Evolutionary conservation across 1,140 invertebrate species (phyloP).

Genomic region (Drosophila lini): DNA sequence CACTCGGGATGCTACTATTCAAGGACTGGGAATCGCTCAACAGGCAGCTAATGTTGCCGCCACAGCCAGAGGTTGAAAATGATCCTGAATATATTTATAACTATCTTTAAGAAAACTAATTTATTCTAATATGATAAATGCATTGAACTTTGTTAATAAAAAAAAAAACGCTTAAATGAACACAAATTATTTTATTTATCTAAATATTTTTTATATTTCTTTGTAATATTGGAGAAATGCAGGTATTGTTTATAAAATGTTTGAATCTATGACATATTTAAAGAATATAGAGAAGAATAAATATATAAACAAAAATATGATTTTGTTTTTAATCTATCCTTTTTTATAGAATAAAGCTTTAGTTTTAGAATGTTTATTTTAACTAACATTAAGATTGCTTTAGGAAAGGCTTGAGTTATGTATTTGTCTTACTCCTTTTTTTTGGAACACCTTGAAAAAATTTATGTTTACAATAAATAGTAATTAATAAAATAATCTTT

Average conservation of each 20-base stretch:
- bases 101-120: background rate
- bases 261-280: too few relatives aligned
- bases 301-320: too few relatives aligned
- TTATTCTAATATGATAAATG: background rate
- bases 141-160: background rate
- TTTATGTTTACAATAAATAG: background rate
- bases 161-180: background rate
- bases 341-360: too few relatives aligned
- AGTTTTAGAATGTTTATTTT: too few relatives aligned
- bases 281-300: too few relatives aligned
- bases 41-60: slow-evolving; percentile 47
- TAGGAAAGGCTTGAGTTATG: too few relatives aligned
- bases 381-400: too few relatives aligned
- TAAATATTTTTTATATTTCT: background rate
- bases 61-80: slow-evolving; percentile 2
- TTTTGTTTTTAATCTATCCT: too few relatives aligned
- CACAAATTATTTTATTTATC: background rate
- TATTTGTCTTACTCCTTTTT: too few relatives aligned
- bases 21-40: slow-evolving; percentile 41
- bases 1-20: slow-evolving; percentile 40
- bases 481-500: background rate
- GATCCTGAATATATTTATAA: background rate
- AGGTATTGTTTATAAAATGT: too few relatives aligned
- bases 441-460: too few relatives aligned
- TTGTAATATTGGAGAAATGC: too few relatives aligned